A percentile compares a stretch with the other conserved stretches of the same genome.
Conservation (phyloP, 2,888 invertebrate genomes). For the Pandemis corylana region DNA sequence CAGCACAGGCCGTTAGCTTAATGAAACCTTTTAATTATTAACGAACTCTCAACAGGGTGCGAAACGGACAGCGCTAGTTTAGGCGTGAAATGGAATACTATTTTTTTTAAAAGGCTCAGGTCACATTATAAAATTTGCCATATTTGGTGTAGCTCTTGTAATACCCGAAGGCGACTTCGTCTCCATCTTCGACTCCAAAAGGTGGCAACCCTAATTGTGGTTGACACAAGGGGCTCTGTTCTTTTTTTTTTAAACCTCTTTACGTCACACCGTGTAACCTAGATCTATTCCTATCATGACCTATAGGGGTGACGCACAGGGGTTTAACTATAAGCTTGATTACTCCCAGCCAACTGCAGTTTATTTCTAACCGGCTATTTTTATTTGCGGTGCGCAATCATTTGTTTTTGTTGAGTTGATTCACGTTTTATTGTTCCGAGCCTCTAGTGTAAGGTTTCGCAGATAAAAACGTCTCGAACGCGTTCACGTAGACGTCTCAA, state of each 20-base stretch:
- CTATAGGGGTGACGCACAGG: background rate
- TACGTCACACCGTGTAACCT: background rate
- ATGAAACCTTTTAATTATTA: conserved; percentile 40
- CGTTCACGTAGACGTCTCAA: too few relatives aligned
- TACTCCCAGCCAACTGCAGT: background rate
- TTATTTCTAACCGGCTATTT: conserved; percentile 2
- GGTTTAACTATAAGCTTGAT: background rate
- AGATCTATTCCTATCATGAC: conserved; percentile 6
- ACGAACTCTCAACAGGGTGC: conserved; percentile 32
- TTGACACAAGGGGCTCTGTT: background rate
- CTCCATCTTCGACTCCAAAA: too few relatives aligned
- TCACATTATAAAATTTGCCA: background rate
- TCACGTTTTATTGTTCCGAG: too few relatives aligned
- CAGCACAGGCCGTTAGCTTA: conserved; percentile 39
- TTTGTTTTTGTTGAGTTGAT: background rate
- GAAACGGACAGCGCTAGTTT: conserved; percentile 37
- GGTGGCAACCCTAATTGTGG: background rate
- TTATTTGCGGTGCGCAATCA: conserved; percentile 1
- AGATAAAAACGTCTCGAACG: too few relatives aligned
- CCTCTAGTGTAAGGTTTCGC: too few relatives aligned
- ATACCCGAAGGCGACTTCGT: too few relatives aligned
- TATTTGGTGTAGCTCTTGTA: too few relatives aligned
- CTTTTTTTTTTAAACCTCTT: background rate
- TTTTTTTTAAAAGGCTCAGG: background rate
- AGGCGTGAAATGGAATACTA: conserved; percentile 13